Evolutionary conservation across 2,888 invertebrate species (phyloP), one percentile per base, ranked within the genome.

Genomic region (Synanthedon vespiformis): DNA sequence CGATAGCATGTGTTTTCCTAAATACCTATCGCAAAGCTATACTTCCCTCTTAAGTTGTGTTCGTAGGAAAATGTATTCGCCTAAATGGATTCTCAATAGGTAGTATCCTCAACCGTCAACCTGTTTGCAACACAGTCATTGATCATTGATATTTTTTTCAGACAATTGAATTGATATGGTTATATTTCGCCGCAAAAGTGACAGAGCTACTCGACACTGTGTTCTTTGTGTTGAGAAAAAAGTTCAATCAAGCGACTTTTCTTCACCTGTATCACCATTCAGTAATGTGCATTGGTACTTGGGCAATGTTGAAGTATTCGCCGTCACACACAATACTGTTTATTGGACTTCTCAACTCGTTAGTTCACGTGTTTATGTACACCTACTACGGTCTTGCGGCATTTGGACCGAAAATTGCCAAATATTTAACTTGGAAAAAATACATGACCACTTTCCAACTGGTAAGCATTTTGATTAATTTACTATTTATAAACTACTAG

Each of bases 231-330:
- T 74, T 96, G 61, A 89, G 97, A 49, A 97, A 97, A 77, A 78
- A 89, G 83, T 62, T 89, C 82, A 74, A 90, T 50, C 97, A 97
- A 77, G 92, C 97, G 1, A 92, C 95, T 0, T 95, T 95, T 67
- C 90, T 97, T 27, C 97, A 97, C 70, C 91, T 97, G 1, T 96
- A 96, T 68, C 96, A 96, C 74, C 96, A 97, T 70, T 87, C 91
- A 0, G 77, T 90, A 51, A 94, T 93, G 79, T 93, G 93, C 59
- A 68, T 93, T 40, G 91, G 92, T 62, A 91, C 92, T 0, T 95
- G 94, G 94, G 90, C 90, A 4, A 91, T 92, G 58, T 76, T 93
- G 27, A 93, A 93, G 73, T 95, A 91, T 70, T 87, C 92, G 55
- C 92, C 94, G 51, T 92, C 92, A 41, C 93, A 93, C 18, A 93